Base-by-base conservation (phyloP, 2,113 vertebrate species). In the Mixornis gularis region DNA sequence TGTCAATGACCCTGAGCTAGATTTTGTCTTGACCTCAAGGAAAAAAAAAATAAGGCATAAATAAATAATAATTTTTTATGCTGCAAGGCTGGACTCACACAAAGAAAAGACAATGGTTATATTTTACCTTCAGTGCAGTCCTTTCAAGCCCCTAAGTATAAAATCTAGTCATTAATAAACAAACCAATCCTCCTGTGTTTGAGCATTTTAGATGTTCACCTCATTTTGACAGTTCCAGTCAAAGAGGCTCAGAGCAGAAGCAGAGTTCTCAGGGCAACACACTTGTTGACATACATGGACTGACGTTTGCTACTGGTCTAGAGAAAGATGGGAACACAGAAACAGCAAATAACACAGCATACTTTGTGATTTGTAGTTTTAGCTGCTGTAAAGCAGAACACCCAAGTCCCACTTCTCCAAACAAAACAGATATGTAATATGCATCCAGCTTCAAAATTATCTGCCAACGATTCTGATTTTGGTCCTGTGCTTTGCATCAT, bases 401-500 rank as follows among this genome's bases (percentile, higher is more conserved):
- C 79, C 24, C 49, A 86, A 71, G 38, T 46, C 32, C 13, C 56
- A 32, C 18, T 78, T 92, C 60, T 76, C 80, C 70, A 76, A 85
- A 91, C 4, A 15, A 41, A 95, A 88, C 20, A 71, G 81, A 76
- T 70, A 66, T 7, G 40, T 20, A 76, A 79, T 30, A 79, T 4
- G 11, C 43, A 92, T 62, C 59, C 70, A 77, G 46, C 66, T 73
- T 58, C 46, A 82, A 62, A 85, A 87, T 58, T n/a, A 90, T 79
- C 68, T 80, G 34, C 48, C 64, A 77, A 3, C 1, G 1, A 74
- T 79, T 93, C 3, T 85, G 34, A 84, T 93, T 79, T 72, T 43
- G 38, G 55, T 65, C 65, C 58, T 32, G 41, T 58, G 38, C 71
- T 84, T 69, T 90, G 49, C 89, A 94, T 81, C 85, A 85, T 83